Evolutionary conservation across 2,888 invertebrate genomes (phyloP), one percentile per base, ranked within the genome.

Genomic region (Willowsia nigromaculata): DNA sequence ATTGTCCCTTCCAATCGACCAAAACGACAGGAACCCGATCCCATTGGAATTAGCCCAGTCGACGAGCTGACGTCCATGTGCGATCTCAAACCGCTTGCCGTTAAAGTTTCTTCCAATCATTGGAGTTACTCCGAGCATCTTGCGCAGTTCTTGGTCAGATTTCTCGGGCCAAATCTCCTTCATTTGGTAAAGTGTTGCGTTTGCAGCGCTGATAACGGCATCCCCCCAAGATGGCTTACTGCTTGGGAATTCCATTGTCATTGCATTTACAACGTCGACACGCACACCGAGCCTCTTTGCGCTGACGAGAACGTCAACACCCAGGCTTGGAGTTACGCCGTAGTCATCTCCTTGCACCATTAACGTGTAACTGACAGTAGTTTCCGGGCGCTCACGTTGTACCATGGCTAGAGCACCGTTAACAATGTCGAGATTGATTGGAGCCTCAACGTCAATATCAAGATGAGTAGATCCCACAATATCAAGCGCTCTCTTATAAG

Each of bases 331-430:
- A 0, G 82, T 91, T 11, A 92, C 50, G 0, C 92, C 92, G 30
- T 90, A 92, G 81, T 92, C 92, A 27, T 92, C 92, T 0, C 91
- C 91, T 87, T 90, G 90, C 6, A 92, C 90, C 90, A 91, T 91
- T 9, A 92, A 30, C 1, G 92, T 92, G 53, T 78, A 92, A 22
- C 74, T 90, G 0, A 92, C 90, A 5, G 91, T 91, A 3, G 88
- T 83, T 11, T 86, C 80, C 1, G 91, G 92, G 13, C 90, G 56
- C 40, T 90, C 88, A 18, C 83, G 40, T 25, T 92, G 92, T 9
- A 91, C 65, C 62, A 47, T 30, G 9, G 92, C 91, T 9, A 92
- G 68, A 11, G 92, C 92, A 56, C 82, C 76, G 50, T 90, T 92
- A 62, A 92, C 90, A 7, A 89, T 37, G 37, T 90, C 87, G 15